A percentile compares a stretch with the other conserved stretches of the same genome.
Conservation (phyloP, 2,888 invertebrate genomes). For the Nomada goodeniana region DNA sequence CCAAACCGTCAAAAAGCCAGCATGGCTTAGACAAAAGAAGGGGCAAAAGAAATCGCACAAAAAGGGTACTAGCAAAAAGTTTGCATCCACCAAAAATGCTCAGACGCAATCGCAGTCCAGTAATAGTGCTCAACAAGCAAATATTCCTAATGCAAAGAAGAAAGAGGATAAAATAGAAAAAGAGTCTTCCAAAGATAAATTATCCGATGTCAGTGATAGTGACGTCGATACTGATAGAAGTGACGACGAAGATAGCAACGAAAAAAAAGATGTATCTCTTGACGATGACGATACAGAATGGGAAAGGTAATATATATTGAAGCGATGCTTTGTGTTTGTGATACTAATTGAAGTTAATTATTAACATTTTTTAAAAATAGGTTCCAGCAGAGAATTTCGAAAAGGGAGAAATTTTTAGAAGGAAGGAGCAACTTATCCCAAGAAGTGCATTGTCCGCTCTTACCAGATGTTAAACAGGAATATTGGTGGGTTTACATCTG, state of each 20-base stretch:
- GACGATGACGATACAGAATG: constrained; percentile 94
- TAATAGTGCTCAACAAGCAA: constrained; percentile 68
- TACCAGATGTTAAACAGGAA: constrained; percentile 97
- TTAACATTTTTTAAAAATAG: constrained; percentile 68
- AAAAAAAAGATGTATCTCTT: constrained; percentile 86
- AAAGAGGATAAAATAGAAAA: constrained; percentile 76
- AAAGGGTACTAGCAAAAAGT: constrained; percentile 81
- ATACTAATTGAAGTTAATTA: constrained; percentile 2
- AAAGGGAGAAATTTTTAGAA: constrained; percentile 94
- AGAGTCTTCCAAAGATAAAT: constrained; percentile 76
- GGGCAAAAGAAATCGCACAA: constrained; percentile 88
- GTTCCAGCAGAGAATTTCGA: constrained; percentile 94
- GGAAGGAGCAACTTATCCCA: constrained; percentile 97
- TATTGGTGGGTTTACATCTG: constrained; percentile 99
- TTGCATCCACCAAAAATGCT: constrained; percentile 68
- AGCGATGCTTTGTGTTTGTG: background rate
- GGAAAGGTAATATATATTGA: constrained; percentile 87
- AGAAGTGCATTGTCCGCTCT: constrained; percentile 98
- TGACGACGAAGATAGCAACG: constrained; percentile 85
- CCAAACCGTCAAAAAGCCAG: constrained; percentile 89
- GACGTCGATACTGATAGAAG: constrained; percentile 86
- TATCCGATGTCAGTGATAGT: constrained; percentile 79
- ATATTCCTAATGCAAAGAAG: constrained; percentile 77
- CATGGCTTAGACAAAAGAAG: constrained; percentile 92
- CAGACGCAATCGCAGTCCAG: constrained; percentile 62